phyloP scores from a whole-genome alignment of 2,113 vertebrate genomes.

The Alexandromys fortis region DNA sequence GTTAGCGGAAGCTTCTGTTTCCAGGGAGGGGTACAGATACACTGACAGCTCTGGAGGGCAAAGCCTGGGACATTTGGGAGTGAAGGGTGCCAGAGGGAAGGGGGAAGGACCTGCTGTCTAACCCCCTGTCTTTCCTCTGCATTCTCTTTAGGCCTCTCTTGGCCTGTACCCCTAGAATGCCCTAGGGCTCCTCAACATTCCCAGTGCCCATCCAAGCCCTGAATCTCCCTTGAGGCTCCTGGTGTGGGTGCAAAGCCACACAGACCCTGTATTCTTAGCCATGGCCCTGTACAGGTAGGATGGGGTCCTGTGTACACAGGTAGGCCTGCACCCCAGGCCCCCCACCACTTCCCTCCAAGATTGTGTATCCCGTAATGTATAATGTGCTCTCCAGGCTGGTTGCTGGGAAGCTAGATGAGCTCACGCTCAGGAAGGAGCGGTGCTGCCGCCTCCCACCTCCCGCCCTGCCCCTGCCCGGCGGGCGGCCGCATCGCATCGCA shows the following conservation, averaged over 20 bases:
- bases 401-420: slow-evolving; percentile 4
- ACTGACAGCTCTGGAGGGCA: neutral
- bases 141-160: neutral
- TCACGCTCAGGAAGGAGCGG: neutral
- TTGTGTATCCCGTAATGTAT: neutral
- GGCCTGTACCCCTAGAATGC: neutral
- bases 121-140: neutral
- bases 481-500: too few relatives aligned
- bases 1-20: neutral
- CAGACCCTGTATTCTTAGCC: neutral
- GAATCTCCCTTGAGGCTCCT: neutral
- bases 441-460: neutral
- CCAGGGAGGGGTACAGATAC: too few relatives aligned
- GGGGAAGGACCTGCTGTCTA: neutral
- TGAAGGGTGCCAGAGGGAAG: neutral
- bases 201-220: neutral
- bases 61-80: too few relatives aligned
- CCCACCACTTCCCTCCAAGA: neutral
- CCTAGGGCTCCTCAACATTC: neutral
- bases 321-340: neutral
- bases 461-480: neutral
- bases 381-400: neutral
- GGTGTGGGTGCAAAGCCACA: neutral
- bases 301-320: neutral
- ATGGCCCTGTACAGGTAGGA: neutral